These are phyloP conservation scores for Muscicapa adusta DNA, from an alignment of 2,113 vertebrate species.

Conservation along the genomic window DNA sequence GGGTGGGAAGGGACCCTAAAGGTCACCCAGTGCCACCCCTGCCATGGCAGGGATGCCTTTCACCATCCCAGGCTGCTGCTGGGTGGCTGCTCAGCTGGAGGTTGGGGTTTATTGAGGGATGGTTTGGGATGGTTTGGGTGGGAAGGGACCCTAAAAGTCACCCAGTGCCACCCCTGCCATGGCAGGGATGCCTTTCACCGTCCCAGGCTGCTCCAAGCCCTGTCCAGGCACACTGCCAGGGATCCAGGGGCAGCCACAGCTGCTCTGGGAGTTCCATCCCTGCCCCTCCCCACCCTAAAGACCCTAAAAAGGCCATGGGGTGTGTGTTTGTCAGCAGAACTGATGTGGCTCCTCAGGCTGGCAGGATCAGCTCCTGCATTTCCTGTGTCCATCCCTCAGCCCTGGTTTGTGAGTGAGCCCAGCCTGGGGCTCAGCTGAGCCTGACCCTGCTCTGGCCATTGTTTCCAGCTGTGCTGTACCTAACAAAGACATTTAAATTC, in stretches of 20 bases:
- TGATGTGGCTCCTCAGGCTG: not conserved
- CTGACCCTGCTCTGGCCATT: not conserved
- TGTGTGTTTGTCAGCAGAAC: not conserved
- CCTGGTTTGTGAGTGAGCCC: not conserved
- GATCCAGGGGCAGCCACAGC: not conserved
- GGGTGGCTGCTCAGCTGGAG: not conserved
- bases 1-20: not conserved
- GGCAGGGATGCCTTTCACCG: not conserved
- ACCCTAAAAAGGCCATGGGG: not conserved
- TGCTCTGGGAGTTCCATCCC: not conserved
- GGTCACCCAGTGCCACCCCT: rapidly evolving
- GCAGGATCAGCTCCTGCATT: not conserved
- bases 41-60: not conserved
- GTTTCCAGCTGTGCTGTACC: not conserved
- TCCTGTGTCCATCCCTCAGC: not conserved
- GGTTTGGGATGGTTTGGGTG: not conserved
- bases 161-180: too few species aligned
- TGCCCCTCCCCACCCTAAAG: not conserved
- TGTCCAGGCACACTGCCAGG: not conserved
- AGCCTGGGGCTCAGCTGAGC: not conserved
- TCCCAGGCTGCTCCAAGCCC: not conserved
- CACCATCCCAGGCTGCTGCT: not conserved
- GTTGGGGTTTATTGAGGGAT: not conserved
- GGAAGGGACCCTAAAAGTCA: not conserved
- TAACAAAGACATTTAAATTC: slow-evolving; percentile 16